Evolutionary conservation across 2,797 vertebrate species (phyloP).

Genomic region (Enoplosus armatus): DNA sequence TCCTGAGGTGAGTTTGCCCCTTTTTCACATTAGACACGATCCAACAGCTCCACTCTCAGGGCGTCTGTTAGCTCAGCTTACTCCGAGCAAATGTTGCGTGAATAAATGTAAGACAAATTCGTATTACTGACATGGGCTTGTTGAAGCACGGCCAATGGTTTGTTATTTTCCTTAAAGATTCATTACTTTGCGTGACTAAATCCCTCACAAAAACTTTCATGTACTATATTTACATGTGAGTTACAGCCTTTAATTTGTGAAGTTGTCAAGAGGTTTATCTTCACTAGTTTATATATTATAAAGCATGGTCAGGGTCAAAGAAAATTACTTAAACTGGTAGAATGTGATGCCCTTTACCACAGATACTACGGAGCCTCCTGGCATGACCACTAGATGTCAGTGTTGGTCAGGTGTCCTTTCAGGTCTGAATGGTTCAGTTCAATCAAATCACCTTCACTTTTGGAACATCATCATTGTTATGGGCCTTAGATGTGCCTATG

Average conservation of each 20-base stretch:
- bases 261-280: background rate
- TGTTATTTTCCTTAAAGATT: conserved; percentile 10
- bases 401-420: conserved; percentile 49
- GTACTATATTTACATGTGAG: background rate
- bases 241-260: background rate
- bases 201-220: background rate
- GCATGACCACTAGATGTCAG: conserved; percentile 75
- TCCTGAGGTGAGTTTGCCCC: conserved; percentile 44
- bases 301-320: background rate
- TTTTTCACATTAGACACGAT: conserved; percentile 58
- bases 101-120: conserved; percentile 48
- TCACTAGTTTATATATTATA: background rate
- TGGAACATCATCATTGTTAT: background rate
- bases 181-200: conserved; percentile 27
- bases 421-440: background rate
- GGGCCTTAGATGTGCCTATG: no score
- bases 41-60: conserved; percentile 56
- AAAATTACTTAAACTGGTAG: background rate
- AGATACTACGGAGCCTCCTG: conserved; percentile 7
- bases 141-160: conserved; percentile 14
- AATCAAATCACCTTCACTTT: background rate
- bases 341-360: background rate
- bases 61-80: conserved; percentile 47
- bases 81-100: conserved; percentile 46
- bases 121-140: conserved; percentile 13